Conservation (phyloP, 2,113 vertebrate species). For the Eleginops maclovinus region DNA sequence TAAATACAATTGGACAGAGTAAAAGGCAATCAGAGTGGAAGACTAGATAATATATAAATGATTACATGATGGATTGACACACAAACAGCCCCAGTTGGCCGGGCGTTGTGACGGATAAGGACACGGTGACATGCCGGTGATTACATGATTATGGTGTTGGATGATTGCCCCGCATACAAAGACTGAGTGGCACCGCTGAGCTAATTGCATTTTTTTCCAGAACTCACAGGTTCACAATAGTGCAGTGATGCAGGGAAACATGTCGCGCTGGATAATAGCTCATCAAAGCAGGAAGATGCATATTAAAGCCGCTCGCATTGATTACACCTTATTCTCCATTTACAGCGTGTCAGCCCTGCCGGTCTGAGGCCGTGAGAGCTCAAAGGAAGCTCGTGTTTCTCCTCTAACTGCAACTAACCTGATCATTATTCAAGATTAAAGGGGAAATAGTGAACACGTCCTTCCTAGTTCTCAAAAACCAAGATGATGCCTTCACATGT, state of each 20-base stretch:
- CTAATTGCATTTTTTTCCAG: slow-evolving; percentile 64
- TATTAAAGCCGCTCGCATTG: slow-evolving; percentile 59
- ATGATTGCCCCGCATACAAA: slow-evolving; percentile 61
- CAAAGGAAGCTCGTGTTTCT: too few relatives aligned
- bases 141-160: slow-evolving; percentile 67
- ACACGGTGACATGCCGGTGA: slow-evolving; percentile 63
- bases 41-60: too few relatives aligned
- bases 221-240: slow-evolving; percentile 62
- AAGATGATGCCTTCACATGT: too few relatives aligned
- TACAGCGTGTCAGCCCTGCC: slow-evolving; percentile 8
- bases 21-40: too few relatives aligned
- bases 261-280: slow-evolving; percentile 57
- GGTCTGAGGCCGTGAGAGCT: too few relatives aligned
- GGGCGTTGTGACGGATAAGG: slow-evolving; percentile 72
- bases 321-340: slow-evolving; percentile 45
- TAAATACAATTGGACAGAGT: too few relatives aligned
- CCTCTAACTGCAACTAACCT: too few relatives aligned
- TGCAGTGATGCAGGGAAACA: slow-evolving; percentile 48
- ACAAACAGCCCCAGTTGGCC: slow-evolving; percentile 66
- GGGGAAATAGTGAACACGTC: too few relatives aligned
- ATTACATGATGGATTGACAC: slow-evolving; percentile 13
- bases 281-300: slow-evolving; percentile 49
- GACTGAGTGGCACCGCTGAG: slow-evolving; percentile 44
- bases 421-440: too few relatives aligned
- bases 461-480: too few relatives aligned